Base-by-base conservation (phyloP, 2,888 invertebrate species). In the Euplexia lucipara region DNA sequence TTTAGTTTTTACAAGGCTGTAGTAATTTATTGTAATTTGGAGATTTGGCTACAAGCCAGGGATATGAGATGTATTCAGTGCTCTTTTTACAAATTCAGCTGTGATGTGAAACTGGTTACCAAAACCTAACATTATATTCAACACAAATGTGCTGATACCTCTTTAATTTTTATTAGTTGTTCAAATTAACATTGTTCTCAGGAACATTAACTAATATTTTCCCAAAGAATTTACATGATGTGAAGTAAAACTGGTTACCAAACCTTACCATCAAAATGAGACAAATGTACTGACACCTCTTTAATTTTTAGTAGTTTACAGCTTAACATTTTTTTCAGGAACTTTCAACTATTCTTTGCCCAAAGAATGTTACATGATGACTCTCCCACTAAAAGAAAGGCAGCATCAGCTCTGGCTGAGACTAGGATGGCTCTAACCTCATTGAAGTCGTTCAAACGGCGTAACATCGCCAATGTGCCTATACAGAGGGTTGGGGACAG, bases 391-490 rank as follows among this genome's bases (percentile, higher is more conserved):
- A 96, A 95, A 85, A 92, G 96, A 52, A 95, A 95, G 72, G 96
- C 96, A 68, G 96, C 96, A 52, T 95, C 96, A 45, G 96, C 96
- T 32, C 89, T 97, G 51, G 95, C 96, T 22, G 97, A 97, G 83
- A 97, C 98, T 57, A 96, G 98, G 62, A 96, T 97, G 86, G 98
- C 98, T 9, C 93, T 98, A 62, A 97, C 97, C 58, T 97, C 97
- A 2, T 90, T 98, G 47, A 96, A 96, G 79, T 96, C 97, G 0
- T 97, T 97, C 75, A 97, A 96, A 69, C 95, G 97, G 34, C 89
- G 95, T 34, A 95, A 95, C 79, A 92, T 92, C 82, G 91, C 95
- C 6, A 93, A 88, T 88, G 95, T 88, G 9, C 94, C 94, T n/a
- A 87, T 95, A 32, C 92, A 95, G 82, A 87, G 93, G 83, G 94